These are phyloP conservation scores for Hymenochirus boettgeri DNA, from an alignment of 2,113 vertebrate genomes.

Conservation along the genomic window DNA sequence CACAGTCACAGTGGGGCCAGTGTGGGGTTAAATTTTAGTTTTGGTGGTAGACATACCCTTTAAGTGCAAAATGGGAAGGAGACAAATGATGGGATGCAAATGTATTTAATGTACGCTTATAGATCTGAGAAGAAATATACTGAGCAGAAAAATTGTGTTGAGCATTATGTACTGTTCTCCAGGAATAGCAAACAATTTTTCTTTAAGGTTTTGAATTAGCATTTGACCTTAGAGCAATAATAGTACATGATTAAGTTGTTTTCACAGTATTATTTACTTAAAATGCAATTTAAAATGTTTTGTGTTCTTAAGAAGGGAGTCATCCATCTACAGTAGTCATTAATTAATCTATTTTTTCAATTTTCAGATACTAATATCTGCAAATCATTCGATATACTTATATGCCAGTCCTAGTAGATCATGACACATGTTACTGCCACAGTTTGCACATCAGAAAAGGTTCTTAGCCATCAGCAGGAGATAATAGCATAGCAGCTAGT, in stretches of 20 bases:
- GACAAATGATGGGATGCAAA: no score
- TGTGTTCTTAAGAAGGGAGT: conserved; percentile 5
- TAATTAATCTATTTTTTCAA: conserved; percentile 37
- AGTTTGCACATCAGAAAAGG: neutral
- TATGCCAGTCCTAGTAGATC: conserved; percentile 27
- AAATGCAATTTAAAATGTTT: conserved; percentile 14
- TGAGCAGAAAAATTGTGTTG: neutral
- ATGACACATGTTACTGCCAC: neutral
- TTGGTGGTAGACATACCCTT: no score
- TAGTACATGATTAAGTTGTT: conserved; percentile 7
- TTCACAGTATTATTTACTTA: conserved; percentile 4
- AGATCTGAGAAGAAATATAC: neutral
- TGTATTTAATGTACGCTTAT: no score
- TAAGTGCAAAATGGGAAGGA: no score
- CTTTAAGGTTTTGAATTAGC: neutral
- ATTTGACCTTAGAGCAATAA: conserved; percentile 11
- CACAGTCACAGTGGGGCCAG: no score
- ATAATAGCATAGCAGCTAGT: neutral
- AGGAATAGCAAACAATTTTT: neutral
- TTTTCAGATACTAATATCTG: conserved; percentile 25
- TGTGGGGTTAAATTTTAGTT: no score
- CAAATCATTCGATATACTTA: conserved; percentile 22
- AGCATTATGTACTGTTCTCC: neutral
- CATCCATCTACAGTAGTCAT: conserved; percentile 26
- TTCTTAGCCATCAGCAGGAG: neutral